Percentiles rank a stretch among this genome's conserved stretches.
Evolutionary conservation across 1,140 invertebrate species (phyloP).

Genomic region (Paracyclopina nana): DNA sequence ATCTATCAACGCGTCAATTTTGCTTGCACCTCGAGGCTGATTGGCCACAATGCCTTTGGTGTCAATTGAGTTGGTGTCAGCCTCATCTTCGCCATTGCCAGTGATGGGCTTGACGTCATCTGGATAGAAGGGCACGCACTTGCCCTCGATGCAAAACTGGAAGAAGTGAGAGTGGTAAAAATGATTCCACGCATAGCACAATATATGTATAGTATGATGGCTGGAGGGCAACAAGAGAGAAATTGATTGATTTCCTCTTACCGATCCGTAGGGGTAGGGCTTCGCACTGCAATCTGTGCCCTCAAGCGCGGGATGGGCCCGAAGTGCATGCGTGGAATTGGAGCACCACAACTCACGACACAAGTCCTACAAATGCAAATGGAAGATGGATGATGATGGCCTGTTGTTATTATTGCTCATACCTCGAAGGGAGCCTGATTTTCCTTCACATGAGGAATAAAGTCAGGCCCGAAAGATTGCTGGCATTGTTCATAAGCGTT

Average conservation of each 20-base stretch:
- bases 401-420: background rate
- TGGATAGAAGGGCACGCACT: conserved; percentile 10
- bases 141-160: conserved; percentile 3
- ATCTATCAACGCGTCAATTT: conserved; percentile 10
- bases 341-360: conserved; percentile 26
- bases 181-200: background rate
- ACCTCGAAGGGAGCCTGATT: background rate
- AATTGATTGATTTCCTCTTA: conserved; percentile 5
- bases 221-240: background rate
- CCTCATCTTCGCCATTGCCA: too few relatives aligned
- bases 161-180: background rate
- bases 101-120: background rate
- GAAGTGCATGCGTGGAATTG: conserved; percentile 24
- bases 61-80: background rate
- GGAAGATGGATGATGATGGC: background rate
- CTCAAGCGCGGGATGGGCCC: conserved; percentile 28
- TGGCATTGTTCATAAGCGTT: background rate
- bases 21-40: background rate
- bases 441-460: background rate
- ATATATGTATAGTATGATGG: background rate
- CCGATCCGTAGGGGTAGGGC: conserved; percentile 13
- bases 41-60: background rate
- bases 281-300: conserved; percentile 24
- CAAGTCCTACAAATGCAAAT: too few relatives aligned
- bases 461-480: background rate